Percentiles rank a stretch among this genome's conserved stretches.
These are phyloP conservation scores for Glaucidium brasilianum DNA, from an alignment of 2,113 vertebrate species.

Conservation along the genomic window DNA sequence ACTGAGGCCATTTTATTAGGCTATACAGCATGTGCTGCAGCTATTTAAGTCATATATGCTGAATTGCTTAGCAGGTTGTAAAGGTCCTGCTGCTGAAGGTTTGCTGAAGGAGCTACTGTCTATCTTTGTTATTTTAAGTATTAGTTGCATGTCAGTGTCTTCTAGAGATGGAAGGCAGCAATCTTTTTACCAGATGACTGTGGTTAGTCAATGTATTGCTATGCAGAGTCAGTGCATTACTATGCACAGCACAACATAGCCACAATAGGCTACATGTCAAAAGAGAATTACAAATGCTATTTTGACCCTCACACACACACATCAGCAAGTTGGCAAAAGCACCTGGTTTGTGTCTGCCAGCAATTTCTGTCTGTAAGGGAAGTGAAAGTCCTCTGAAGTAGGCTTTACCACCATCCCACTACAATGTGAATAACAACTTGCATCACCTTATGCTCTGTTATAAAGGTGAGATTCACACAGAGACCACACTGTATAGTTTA, in stretches of 20 bases:
- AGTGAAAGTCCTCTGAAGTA: background rate
- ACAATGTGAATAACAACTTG: rapidly evolving
- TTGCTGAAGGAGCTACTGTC: conserved; percentile 19
- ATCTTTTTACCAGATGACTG: background rate
- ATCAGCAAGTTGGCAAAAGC: background rate
- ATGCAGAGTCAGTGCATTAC: conserved; percentile 16
- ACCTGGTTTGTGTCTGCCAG: background rate
- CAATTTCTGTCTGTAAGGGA: background rate
- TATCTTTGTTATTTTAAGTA: conserved; percentile 24
- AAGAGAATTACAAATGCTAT: background rate
- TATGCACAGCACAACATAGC: background rate
- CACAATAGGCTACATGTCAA: conserved; percentile 23
- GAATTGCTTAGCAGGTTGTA: background rate
- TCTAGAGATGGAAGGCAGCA: conserved; percentile 19
- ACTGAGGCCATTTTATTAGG: background rate
- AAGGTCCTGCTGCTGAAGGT: background rate
- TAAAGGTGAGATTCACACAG: background rate
- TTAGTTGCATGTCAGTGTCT: background rate
- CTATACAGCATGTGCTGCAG: background rate
- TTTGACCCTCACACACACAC: background rate
- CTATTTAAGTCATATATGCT: background rate
- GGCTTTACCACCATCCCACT: background rate
- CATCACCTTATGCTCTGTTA: background rate
- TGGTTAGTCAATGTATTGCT: background rate
- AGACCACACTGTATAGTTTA: background rate